Percentiles rank a stretch among this genome's conserved stretches.
These are phyloP conservation scores for Atlantisia rogersi DNA, from an alignment of 2,113 vertebrate genomes.

Conservation along the genomic window DNA sequence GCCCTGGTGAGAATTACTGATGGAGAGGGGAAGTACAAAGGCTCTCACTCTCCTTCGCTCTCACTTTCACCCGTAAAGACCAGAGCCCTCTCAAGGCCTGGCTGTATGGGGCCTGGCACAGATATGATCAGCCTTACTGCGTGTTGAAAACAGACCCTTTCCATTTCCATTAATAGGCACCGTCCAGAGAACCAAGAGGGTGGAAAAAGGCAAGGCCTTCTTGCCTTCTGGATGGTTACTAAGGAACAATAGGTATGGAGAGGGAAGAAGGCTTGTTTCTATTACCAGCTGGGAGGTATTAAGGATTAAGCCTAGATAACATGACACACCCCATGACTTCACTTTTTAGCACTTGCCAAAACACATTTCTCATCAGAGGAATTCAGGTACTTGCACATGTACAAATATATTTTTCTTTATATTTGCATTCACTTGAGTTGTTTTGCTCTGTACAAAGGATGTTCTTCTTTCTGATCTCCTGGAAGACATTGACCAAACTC, in stretches of 20 bases:
- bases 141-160: not conserved
- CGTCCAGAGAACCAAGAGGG: not conserved
- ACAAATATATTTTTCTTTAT: not conserved
- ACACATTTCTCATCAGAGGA: not conserved
- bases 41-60: not conserved
- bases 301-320: not conserved
- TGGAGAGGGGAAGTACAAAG: not conserved
- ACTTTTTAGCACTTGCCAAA: not conserved
- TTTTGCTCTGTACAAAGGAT: not conserved
- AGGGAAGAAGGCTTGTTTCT: not conserved
- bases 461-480: not conserved
- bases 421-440: not conserved
- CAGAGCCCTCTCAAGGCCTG: not conserved
- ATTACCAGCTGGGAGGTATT: not conserved
- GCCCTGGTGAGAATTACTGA: not conserved
- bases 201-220: not conserved
- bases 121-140: not conserved
- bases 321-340: not conserved
- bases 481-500: not conserved
- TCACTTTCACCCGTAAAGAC: not conserved
- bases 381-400: not conserved
- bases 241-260: not conserved
- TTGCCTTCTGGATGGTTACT: not conserved
- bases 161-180: not conserved
- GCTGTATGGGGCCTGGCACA: accelerated